phyloP scores from a whole-genome alignment of 2,797 vertebrate genomes.

The Crenuchus spilurus region DNA sequence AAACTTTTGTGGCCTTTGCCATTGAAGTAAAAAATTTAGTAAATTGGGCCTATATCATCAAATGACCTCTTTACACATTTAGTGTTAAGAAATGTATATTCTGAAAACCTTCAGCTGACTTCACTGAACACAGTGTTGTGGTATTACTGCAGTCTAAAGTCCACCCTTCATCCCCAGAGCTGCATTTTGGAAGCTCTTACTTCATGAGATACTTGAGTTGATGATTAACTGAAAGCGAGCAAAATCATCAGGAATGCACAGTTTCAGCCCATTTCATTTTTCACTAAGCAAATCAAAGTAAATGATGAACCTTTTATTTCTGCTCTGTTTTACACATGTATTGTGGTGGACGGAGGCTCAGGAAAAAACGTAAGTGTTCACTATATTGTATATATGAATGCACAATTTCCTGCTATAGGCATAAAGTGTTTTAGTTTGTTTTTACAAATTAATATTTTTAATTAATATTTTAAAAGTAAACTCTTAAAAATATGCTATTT shows the following conservation, averaged over 20 bases:
- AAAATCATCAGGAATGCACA: conserved; percentile 13
- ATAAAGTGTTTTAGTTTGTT: not conserved
- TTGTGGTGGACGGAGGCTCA: conserved; percentile 36
- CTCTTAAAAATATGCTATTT: no score
- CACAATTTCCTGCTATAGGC: not conserved
- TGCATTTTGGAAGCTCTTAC: conserved; percentile 1
- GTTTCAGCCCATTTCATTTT: no score
- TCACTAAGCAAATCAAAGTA: not conserved
- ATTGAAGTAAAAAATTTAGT: not conserved
- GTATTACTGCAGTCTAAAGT: conserved; percentile 18
- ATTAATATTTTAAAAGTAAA: no score
- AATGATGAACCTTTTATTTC: conserved; percentile 46
- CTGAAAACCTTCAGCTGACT: not conserved
- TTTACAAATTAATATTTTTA: not conserved
- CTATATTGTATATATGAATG: not conserved
- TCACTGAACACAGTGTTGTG: not conserved
- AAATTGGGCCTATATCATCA: not conserved
- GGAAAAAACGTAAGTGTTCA: conserved; percentile 55
- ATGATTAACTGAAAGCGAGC: conserved; percentile 48
- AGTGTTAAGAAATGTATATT: not conserved
- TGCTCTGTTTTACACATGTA: conserved; percentile 40
- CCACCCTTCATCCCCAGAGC: not conserved
- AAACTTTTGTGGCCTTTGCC: no score
- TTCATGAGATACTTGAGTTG: conserved; percentile 12
- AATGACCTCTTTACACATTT: not conserved